Conservation (phyloP, 2,888 invertebrate genomes). For the Dastarcus helophoroides region DNA sequence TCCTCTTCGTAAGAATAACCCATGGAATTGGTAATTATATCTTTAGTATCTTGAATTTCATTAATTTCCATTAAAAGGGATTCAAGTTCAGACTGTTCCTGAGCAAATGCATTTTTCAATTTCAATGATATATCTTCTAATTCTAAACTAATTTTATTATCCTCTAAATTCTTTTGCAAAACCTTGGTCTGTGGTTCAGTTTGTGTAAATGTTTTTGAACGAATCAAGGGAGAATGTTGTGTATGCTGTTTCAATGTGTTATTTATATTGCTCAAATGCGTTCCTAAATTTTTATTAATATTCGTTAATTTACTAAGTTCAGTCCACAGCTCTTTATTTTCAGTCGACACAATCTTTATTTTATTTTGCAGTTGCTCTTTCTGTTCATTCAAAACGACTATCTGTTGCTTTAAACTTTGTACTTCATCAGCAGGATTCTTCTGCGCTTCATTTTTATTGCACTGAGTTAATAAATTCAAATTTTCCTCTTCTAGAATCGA, state of each 20-base stretch:
- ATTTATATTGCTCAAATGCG: conserved; percentile 42
- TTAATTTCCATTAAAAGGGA: conserved; percentile 58
- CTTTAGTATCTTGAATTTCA: conserved; percentile 46
- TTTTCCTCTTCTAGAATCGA: conserved; percentile 66
- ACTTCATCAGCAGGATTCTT: conserved; percentile 22
- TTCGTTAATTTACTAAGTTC: conserved; percentile 54
- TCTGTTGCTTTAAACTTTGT: conserved; percentile 44
- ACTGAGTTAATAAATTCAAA: conserved; percentile 44
- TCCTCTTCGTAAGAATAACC: no score
- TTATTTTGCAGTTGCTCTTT: conserved; percentile 67
- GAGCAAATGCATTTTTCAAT: conserved; percentile 54
- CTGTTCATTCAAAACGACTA: conserved; percentile 60
- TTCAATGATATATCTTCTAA: conserved; percentile 68
- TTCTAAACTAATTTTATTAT: conserved; percentile 47
- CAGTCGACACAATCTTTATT: conserved; percentile 68
- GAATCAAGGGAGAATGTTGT: conserved; percentile 36
- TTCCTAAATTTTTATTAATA: conserved; percentile 44
- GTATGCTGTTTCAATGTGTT: conserved; percentile 39
- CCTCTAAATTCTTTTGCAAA: conserved; percentile 38
- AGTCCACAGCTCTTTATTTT: conserved; percentile 71
- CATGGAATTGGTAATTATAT: no score
- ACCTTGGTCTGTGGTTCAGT: conserved; percentile 48
- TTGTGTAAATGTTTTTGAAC: conserved; percentile 57
- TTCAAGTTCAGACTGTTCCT: conserved; percentile 57
- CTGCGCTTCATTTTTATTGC: conserved; percentile 21